Percentiles rank a stretch among this genome's conserved stretches.
Evolutionary conservation across 2,888 invertebrate species (phyloP).

Genomic region (Thymelicus lineola): DNA sequence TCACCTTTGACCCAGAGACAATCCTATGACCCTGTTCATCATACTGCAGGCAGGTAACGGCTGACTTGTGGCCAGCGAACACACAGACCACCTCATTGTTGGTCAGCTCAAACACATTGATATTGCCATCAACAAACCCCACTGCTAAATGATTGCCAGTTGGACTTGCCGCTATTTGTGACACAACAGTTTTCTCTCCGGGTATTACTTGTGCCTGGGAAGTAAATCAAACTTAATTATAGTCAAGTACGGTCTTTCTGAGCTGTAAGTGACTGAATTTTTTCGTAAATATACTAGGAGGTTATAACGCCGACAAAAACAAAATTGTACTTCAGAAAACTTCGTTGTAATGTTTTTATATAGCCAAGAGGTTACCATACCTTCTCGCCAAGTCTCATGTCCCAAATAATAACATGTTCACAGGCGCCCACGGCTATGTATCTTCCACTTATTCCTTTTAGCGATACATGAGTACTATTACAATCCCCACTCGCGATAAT

Average conservation of each 20-base stretch:
- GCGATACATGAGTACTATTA: constrained; percentile 91
- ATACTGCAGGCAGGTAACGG: constrained; percentile 93
- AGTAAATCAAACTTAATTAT: not conserved
- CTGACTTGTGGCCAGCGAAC: constrained; percentile 94
- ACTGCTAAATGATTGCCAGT: constrained; percentile 93
- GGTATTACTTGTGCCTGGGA: constrained; percentile 89
- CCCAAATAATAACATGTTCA: constrained; percentile 98
- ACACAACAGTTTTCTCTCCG: constrained; percentile 93
- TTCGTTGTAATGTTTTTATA: too few relatives aligned
- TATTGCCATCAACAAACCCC: constrained; percentile 95
- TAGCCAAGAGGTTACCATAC: constrained; percentile 60
- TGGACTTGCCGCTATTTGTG: constrained; percentile 90
- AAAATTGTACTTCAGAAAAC: too few relatives aligned
- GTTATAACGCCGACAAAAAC: not conserved
- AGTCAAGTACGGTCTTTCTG: too few relatives aligned
- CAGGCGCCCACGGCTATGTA: constrained; percentile 96
- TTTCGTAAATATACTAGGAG: too few relatives aligned
- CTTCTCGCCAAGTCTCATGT: constrained; percentile 93
- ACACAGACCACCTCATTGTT: constrained; percentile 89
- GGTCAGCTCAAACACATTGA: constrained; percentile 92
- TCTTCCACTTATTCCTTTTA: constrained; percentile 91
- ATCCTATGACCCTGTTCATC: constrained; percentile 93
- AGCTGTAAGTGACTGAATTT: too few relatives aligned
- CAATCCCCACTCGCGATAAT: constrained; percentile 92
- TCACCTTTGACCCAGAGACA: constrained; percentile 94